Base-by-base conservation (phyloP, 1,140 invertebrate species). In the Drosophila sucinea region DNA sequence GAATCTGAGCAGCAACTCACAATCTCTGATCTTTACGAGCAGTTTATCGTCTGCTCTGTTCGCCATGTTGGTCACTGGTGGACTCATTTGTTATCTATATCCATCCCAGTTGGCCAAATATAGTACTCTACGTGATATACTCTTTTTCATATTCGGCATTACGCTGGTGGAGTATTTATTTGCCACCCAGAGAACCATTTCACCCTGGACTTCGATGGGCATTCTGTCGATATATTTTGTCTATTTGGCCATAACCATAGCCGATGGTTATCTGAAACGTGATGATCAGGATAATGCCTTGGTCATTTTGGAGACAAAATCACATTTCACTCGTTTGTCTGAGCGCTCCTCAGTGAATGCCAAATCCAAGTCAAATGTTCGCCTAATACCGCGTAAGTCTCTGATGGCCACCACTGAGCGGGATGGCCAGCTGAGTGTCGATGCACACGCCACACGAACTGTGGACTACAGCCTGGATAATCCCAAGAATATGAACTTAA, bases 11-110 rank as follows among this genome's bases (percentile, higher is more conserved):
- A 27, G 44, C 3, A 51, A 25, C 44, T 51, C 44, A 0, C 44
- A 51, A 23, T 51, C 44, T 27, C 8, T 51, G 7, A 51, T 51
- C 23, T 51, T 51, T 10, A 51, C 44, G 8, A 27, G 23, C 44
- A 51, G 44, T 27, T 51, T 51, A 8, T 25, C 44, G 5, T 51
- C 44, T 3, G 44, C 44, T 8, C 4, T 51, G 1, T 51, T 51
- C 3, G 44, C 44, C 44, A 51, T 51, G 25, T 51, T 51, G 23
- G 44, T 51, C 7, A 51, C 44, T 51, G 44, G 44, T 27, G 44
- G 44, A 27, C 44, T 51, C 11, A 51, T 51, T 51, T 51, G 44
- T 23, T 51, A 51, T 51, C 2, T 51, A 3, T 51, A 51, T 51
- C 44, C 44, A 3, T 51, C 44, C 7, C 44, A 51, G 8, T 51